phyloP scores from a whole-genome alignment of 2,113 vertebrate genomes.

The Osmerus eperlanus region DNA sequence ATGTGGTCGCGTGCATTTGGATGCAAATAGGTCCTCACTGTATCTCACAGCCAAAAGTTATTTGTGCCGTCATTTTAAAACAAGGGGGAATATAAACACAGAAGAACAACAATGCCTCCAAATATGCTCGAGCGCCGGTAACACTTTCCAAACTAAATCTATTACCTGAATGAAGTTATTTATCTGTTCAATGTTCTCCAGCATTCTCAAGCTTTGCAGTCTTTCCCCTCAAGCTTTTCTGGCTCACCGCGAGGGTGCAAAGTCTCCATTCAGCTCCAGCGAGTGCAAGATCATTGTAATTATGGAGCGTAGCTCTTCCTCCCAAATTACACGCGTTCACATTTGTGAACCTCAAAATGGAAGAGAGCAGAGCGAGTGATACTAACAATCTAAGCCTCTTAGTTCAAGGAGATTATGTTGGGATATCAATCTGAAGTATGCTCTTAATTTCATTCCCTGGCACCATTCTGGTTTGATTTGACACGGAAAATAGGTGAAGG shows the following conservation, averaged over 20 bases:
- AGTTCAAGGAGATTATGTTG: constrained; percentile 15
- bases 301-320: constrained; percentile 57
- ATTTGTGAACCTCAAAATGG: constrained; percentile 60
- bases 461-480: constrained; percentile 47
- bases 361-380: constrained; percentile 51
- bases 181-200: not conserved
- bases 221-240: constrained; percentile 3
- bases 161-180: no score
- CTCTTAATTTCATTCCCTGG: constrained; percentile 46
- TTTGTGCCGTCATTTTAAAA: constrained; percentile 26
- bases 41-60: constrained; percentile 51
- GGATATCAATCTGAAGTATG: constrained; percentile 37
- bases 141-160: no score
- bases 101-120: no score
- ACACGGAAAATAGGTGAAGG: constrained; percentile 50
- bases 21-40: no score
- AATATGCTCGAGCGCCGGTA: no score
- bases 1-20: constrained; percentile 28
- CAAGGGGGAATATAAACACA: no score
- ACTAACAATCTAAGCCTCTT: constrained; percentile 46
- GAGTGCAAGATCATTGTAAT: constrained; percentile 61
- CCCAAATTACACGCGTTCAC: constrained; percentile 53
- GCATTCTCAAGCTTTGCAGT: constrained; percentile 22
- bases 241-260: constrained; percentile 35
- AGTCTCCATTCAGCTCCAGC: constrained; percentile 36